Evolutionary conservation across 2,888 invertebrate genomes (phyloP), one percentile per base, ranked within the genome.

Genomic region (Rhaphigaster nebulosa): DNA sequence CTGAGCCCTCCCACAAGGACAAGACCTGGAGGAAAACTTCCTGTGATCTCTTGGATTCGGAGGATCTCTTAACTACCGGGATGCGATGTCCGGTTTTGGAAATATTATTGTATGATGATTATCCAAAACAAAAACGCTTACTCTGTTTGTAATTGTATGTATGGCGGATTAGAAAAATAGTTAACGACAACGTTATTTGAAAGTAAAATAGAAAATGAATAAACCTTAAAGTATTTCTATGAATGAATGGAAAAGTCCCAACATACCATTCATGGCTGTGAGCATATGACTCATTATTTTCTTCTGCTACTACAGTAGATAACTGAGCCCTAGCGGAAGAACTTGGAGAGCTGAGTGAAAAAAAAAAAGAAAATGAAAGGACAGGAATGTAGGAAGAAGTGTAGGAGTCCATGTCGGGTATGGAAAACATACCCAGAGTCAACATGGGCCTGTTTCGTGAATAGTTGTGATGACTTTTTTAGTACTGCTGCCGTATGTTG

Each of bases 1-100:
- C 84, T 45, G 45, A 38, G 84, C 84, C 84, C 70, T 45, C 84
- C 84, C 84, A 84, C 45, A 84, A 84, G 84, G 80, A 41, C 80
- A 12, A 6, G 3, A 34, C 4, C 2, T 26, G 23, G 5, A n/a
- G 23, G n/a, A 38, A 4, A 18, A n/a, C 65, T 0, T 29, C 65
- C 29, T 34, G 29, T 65, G 15, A 65, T 65, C 65, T 65, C 65
- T 15, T 29, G 29, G 60, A 15, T 8, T 12, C 10, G 12, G n/a
- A n/a, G 60, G 2, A 12, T 60, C 8, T n/a, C 23, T 54, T 54
- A n/a, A n/a, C n/a, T n/a, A 6, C n/a, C n/a, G 6, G 52, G 23
- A 4, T 26, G 1, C 26, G 1, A 23, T 8, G 5, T 26, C 23
- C 6, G 8, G 8, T 23, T 10, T 23, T 26, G 26, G 54, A 54